Base-by-base conservation (phyloP, 2,888 invertebrate genomes). In the Furcula furcula region DNA sequence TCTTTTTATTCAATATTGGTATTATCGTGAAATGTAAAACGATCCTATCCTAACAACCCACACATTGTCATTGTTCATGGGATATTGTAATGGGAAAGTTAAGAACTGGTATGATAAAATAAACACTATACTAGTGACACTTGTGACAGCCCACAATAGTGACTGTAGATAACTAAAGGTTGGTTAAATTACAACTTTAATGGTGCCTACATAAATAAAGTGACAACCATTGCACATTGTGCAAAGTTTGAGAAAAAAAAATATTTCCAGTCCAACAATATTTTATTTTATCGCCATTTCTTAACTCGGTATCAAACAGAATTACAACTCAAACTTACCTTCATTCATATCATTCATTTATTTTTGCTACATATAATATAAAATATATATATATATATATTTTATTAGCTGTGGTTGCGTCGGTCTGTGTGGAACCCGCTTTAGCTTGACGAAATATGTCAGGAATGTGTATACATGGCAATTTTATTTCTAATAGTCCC, bases 11-110 rank as follows among this genome's bases (percentile, higher is more conserved):
- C 3, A 20, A 20, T 20, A 20, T 20, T 20, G 2, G 7, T 7
- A 20, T 20, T 12, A 23, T 53, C 46, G 46, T 55, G 54, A 46
- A 44, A 40, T 38, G 25, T 56, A 41, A 37, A 56, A 29, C 10
- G 13, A 12, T 33, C 32, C 35, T 34, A 2, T 18, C 29, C 48
- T 10, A 21, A 14, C 27, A 30, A 40, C 46, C 21, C 12, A 19
- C 7, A 26, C 21, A 45, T 21, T 9, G 32, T 22, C 28, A 29
- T 23, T 19, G 42, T 13, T 20, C 22, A 25, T 34, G 18, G 28
- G 18, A 27, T 34, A 25, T 29, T 16, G 38, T 40, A 36, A 14
- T 13, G 19, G 15, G 23, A 30, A 34, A 22, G 29, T n/a, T 11
- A 4, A 45, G 40, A 38, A 51, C 41, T 44, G 27, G 35, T 36